Percentiles rank a stretch among this genome's conserved stretches.
Conservation (phyloP, 2,797 vertebrate genomes). For the Peromyscus attwateri region DNA sequence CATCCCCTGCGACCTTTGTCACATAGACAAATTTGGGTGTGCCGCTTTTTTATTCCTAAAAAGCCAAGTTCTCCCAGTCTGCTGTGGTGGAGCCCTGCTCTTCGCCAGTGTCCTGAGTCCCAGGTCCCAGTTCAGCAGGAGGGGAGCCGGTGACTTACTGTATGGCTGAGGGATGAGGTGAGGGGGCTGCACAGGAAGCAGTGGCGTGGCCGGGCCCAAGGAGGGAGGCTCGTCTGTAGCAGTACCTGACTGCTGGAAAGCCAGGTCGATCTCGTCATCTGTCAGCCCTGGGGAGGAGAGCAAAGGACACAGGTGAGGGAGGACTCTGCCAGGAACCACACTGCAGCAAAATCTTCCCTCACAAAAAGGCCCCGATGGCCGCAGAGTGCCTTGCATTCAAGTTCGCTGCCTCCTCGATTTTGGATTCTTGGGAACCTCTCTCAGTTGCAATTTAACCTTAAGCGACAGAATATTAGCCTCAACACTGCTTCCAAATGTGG, state of each 20-base stretch:
- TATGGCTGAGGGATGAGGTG: constrained; percentile 88
- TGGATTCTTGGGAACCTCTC: constrained; percentile 87
- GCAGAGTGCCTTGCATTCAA: constrained; percentile 81
- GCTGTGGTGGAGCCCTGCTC: neutral
- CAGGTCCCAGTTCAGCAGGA: neutral
- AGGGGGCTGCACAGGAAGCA: constrained; percentile 87
- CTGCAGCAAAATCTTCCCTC: constrained; percentile 67
- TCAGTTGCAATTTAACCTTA: constrained; percentile 91
- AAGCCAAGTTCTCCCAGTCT: neutral
- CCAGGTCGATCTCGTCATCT: constrained; percentile 97
- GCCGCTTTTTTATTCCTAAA: neutral
- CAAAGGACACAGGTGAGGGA: constrained; percentile 85
- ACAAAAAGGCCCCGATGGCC: constrained; percentile 70
- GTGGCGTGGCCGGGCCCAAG: constrained; percentile 85
- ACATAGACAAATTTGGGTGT: neutral
- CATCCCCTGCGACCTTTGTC: constrained; percentile 11
- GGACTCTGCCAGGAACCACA: constrained; percentile 77
- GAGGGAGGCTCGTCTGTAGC: constrained; percentile 90
- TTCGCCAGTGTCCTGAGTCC: neutral
- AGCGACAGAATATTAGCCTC: constrained; percentile 91
- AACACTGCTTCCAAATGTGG: constrained; percentile 90
- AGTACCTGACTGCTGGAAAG: constrained; percentile 95
- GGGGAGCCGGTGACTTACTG: constrained; percentile 89
- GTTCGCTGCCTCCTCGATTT: constrained; percentile 85
- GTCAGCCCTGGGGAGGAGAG: constrained; percentile 93